Base-by-base conservation (phyloP, 2,888 invertebrate genomes). In the Eledone cirrhosa region DNA sequence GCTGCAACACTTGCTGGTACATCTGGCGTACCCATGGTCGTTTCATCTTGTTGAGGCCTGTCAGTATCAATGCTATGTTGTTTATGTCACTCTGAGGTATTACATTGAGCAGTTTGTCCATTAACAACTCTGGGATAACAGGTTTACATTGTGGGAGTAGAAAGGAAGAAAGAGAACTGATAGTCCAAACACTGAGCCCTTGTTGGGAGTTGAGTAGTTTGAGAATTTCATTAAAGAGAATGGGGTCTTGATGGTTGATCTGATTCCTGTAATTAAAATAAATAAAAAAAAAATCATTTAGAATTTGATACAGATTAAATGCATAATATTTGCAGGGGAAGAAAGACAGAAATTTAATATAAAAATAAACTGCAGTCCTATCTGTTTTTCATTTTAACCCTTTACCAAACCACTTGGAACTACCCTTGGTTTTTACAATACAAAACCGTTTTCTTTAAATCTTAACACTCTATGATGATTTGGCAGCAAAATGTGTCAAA, bases 1-100 rank as follows among this genome's bases (percentile, higher is more conserved):
- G 59, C 24, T 81, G 48, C 47, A 78, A 76, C 7, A 81, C 82
- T 78, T 82, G 82, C 27, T 77, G 78, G 33, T 80, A 81, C 77
- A 81, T 72, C 59, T 80, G 69, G 19, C 81, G 79, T 22, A 78
- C 65, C 80, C 81, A 79, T 4, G 83, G 81, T 11, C 78, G 67
- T 65, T 79, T 78, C 80, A 82, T 80, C 27, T 80, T 77, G 65
- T 81, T 80, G 27, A 84, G 74, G 14, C 81, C 82, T 22, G 59
- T 78, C 67, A 82, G 77, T 13, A 84, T 79, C 5, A 76, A 31
- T 19, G 77, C 41, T 65, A 81, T 48, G 29, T 80, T 81, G 5
- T 65, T 63, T 8, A 80, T 78, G 24, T 77, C 69, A 31, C 82
- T 82, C 31, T 81, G 81, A 7, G 84, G 83, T 16, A 84, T 81